Base-by-base conservation (phyloP, 2,888 invertebrate species). In the Andrena trimmerana region DNA sequence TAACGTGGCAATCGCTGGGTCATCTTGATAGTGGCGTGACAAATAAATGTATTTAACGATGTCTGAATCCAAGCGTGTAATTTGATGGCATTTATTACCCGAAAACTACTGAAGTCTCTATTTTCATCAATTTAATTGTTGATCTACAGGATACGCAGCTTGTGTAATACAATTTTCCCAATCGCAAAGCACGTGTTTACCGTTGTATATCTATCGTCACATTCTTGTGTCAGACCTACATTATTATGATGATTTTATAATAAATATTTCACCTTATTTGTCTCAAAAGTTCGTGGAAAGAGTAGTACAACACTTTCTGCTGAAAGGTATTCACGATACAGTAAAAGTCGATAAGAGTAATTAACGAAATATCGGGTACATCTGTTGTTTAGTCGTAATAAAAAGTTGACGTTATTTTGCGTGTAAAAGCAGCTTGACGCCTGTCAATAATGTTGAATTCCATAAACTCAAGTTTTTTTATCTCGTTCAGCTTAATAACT, bases 381-480 rank as follows among this genome's bases (percentile, higher is more conserved):
- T 13, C 42, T 13, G 42, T 42, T 42, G 1, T 16, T 42, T 5
- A 42, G 16, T 42, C 0, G 1, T 16, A 42, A 42, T 42, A 42
- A 42, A 42, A 42, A 16, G 42, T 54, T 63, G 57, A 65, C 59
- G n/a, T 5, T 13, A 24, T 10, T 73, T 29, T 57, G 24, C n/a
- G 4, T 2, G 65, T 60, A 2, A 50, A 48, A 24, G 31, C 13
- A 10, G 0, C 57, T 20, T 52, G 50, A 48, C 59, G 16, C n/a
- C 27, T 66, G 29, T 59, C 59, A 50, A 66, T 48, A 57, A 10
- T 33, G 1, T 50, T 33, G 65, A 72, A 73, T 78, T 65, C 73
- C 27, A 50, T 78, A 20, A 73, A n/a, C 24, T 5, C 24, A 20
- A 66, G 60, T 31, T 29, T 78, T 20, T 42, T 29, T 36, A 42